Conservation (phyloP, 2,888 invertebrate species). For the Neria commutata region DNA sequence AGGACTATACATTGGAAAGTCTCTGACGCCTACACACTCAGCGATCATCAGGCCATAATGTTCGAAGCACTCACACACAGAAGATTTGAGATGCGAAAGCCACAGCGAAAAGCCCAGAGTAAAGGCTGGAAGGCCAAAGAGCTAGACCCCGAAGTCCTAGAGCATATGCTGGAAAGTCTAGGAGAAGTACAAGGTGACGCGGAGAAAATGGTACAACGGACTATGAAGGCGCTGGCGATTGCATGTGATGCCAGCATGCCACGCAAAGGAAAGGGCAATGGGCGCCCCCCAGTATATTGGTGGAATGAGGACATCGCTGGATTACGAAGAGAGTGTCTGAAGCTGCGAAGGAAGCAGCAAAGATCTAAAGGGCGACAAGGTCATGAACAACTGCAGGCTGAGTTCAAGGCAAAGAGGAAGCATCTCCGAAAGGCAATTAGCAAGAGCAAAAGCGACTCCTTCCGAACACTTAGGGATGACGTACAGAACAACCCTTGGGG, state of each 20-base stretch:
- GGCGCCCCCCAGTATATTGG: not conserved
- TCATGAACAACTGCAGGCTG: not conserved
- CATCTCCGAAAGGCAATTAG: not conserved
- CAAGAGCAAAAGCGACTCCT: not conserved
- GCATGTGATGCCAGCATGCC: too few relatives aligned
- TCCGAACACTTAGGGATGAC: not conserved
- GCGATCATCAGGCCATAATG: not conserved
- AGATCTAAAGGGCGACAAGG: too few relatives aligned
- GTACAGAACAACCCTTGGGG: constrained; percentile 1
- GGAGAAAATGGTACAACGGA: not conserved
- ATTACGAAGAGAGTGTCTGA: not conserved
- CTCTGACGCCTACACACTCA: not conserved
- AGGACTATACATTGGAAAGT: not conserved
- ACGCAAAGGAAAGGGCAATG: too few relatives aligned
- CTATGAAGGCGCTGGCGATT: not conserved
- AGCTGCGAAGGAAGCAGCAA: not conserved
- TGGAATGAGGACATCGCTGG: not conserved
- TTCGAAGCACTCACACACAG: not conserved
- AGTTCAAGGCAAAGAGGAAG: not conserved
- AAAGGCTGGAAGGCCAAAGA: not conserved
- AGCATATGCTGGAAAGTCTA: not conserved
- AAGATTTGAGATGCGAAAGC: not conserved
- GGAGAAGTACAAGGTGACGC: not conserved
- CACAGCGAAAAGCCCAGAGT: not conserved
- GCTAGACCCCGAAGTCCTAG: not conserved